Evolutionary conservation across 2,797 vertebrate species (phyloP), one percentile per base, ranked within the genome.

Genomic region (Spondyliosoma cantharus): DNA sequence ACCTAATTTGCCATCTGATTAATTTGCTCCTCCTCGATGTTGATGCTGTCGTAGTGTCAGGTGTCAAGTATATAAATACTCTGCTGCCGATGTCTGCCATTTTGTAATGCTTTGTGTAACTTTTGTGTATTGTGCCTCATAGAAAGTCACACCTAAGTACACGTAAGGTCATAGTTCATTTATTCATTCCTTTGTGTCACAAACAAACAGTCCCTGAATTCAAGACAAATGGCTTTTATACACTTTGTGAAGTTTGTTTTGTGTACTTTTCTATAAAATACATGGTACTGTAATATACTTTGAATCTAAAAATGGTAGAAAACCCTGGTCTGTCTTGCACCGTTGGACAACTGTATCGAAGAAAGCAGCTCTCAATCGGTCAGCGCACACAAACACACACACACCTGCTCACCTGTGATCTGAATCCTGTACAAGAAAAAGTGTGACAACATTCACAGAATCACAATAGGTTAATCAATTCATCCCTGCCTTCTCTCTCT

Each of bases 201-300:
- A 94, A 79, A 92, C 90, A 93, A 90, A 91, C 81, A 87, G 85
- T 95, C 92, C 92, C 94, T 94, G 92, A 94, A 94, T 90, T 93
- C 83, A 91, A 93, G 86, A 93, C 90, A 93, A 93, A 93, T 87
- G 81, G 87, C 89, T 91, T 91, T 89, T 80, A 84, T 86, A 93
- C 81, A 90, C 62, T 86, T 89, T 65, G 78, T 84, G 83, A 88
- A 87, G 71, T 73, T 80, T 64, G 70, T 78, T 85, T 82, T 85
- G 76, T 91, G 71, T 79, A 79, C 27, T 73, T 85, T 90, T 81
- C 83, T 92, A 88, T 77, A 93, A 91, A 92, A 91, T 79, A 86
- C 82, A 89, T 86, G 58, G 63, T 81, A 87, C 74, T 77, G 65
- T 84, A 74, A 90, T 89, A 80, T 92, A 90, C 63, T 85, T 71